Evolutionary conservation across 1,140 invertebrate genomes (phyloP).

Genomic region (Aphaenogaster rudis): DNA sequence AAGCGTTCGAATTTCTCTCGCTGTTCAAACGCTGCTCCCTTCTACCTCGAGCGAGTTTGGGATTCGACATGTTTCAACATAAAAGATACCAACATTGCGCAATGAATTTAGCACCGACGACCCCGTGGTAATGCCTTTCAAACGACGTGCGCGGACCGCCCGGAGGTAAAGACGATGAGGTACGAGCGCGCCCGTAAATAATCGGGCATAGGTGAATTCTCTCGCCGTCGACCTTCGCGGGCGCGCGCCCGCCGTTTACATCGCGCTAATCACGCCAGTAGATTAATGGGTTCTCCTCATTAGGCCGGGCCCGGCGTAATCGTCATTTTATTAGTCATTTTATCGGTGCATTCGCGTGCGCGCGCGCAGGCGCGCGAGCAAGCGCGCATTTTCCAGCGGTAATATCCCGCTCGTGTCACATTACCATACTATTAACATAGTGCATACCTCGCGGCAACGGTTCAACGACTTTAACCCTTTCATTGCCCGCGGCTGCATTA

Average conservation of each 20-base stretch:
- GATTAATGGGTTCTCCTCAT: constrained; percentile 61
- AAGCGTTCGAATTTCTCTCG: background rate
- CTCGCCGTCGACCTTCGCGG: constrained; percentile 47
- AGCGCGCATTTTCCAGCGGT: constrained; percentile 48
- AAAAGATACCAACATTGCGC: constrained; percentile 54
- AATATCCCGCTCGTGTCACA: constrained; percentile 61
- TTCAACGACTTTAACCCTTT: constrained; percentile 54
- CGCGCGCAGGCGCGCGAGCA: background rate
- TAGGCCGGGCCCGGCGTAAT: constrained; percentile 43
- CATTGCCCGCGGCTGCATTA: background rate
- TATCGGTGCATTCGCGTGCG: constrained; percentile 29
- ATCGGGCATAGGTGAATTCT: constrained; percentile 65
- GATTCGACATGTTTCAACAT: background rate
- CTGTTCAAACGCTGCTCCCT: background rate
- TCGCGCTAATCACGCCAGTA: constrained; percentile 58
- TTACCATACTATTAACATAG: constrained; percentile 65
- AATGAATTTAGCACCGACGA: constrained; percentile 50
- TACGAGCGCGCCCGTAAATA: constrained; percentile 54
- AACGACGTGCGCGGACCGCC: constrained; percentile 52
- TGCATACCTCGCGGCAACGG: constrained; percentile 30
- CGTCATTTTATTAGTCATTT: constrained; percentile 62
- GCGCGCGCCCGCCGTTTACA: constrained; percentile 50
- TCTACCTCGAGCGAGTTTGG: background rate
- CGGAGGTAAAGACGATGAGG: constrained; percentile 57
- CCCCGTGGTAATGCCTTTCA: constrained; percentile 31